Base-by-base conservation (phyloP, 2,797 vertebrate species). In the Paedocypris micromegethes region DNA sequence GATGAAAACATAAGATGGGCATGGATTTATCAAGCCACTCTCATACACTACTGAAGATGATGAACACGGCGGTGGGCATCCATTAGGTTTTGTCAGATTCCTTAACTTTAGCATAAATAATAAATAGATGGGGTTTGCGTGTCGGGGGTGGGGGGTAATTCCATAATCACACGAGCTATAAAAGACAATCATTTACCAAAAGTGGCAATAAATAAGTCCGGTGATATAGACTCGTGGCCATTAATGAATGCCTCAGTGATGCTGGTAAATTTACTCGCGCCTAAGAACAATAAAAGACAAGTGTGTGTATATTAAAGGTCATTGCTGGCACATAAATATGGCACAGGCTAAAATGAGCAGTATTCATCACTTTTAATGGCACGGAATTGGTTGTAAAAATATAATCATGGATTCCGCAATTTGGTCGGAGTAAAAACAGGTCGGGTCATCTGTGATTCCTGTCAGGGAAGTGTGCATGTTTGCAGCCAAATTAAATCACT, bases 1-100 rank as follows among this genome's bases (percentile, higher is more conserved):
- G 87, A 89, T 90, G 86, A 88, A 89, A 89, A 88, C 84, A 87
- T 80, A 85, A 86, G 84, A 86, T 83, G 86, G 80, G 78, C 78
- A 68, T 82, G 84, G 83, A 88, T 88, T 88, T 85, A 89, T 90
- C 87, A 90, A 86, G 82, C 78, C 82, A 83, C 80, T 73, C 83
- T 86, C 77, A 83, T 85, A 85, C 79, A 82, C 83, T 86, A 80
- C 81, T 83, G 87, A 87, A 88, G 86, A 86, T 86, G 81, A 82
- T 85, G 87, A 88, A 86, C 86, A 87, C 73, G 85, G 86, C 83
- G 83, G 70, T 81, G 83, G 86, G 81, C 82, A 85, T 87, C 87
- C 80, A 86, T 89, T 87, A 86, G 75, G 82, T 84, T 87, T 83
- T 85, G 83, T 84, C 80, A 82, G 72, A 75, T 78, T 77, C 59